These are phyloP conservation scores for Potamarius usumacintae DNA, from an alignment of 2,113 vertebrate species.

Conservation along the genomic window DNA sequence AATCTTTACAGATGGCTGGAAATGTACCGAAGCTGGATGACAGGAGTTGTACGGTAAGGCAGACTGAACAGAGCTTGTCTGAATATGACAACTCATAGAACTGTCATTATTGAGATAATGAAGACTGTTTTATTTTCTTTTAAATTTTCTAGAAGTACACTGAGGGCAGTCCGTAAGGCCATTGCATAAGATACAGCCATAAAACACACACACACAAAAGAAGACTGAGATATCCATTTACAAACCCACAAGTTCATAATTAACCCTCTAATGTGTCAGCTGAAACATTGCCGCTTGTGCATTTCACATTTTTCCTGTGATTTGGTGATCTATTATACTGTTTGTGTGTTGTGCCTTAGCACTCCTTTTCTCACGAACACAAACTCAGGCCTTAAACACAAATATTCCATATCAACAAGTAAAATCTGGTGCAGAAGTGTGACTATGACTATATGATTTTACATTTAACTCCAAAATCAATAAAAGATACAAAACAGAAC, in stretches of 20 bases:
- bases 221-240: neutral
- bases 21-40: neutral
- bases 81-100: neutral
- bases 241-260: neutral
- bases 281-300: neutral
- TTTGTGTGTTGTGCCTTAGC: neutral
- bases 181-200: neutral
- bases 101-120: neutral
- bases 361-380: neutral
- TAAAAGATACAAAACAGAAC: neutral
- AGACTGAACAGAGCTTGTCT: neutral
- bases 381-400: neutral
- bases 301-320: neutral
- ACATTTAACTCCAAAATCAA: too few species aligned
- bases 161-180: neutral
- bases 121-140: neutral
- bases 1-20: neutral
- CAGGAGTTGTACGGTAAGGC: neutral
- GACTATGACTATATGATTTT: neutral
- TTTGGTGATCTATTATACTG: neutral
- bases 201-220: neutral
- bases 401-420: neutral
- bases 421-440: neutral
- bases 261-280: neutral
- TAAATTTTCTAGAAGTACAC: neutral